phyloP scores from a whole-genome alignment of 2,113 vertebrate genomes.

The Propithecus coquereli region DNA sequence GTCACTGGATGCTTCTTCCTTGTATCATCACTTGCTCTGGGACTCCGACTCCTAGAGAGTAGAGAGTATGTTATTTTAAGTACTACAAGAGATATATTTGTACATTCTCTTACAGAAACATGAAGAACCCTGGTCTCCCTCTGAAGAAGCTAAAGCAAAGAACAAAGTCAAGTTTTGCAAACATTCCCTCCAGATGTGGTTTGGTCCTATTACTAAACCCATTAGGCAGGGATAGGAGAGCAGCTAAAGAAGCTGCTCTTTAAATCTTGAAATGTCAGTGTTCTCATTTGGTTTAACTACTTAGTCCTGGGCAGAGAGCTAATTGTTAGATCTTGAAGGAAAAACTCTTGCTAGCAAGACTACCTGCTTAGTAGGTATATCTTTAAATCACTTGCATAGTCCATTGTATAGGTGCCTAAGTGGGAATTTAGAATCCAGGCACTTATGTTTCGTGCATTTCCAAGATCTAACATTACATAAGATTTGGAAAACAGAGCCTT shows the following conservation, averaged over 20 bases:
- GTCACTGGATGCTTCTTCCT: not conserved
- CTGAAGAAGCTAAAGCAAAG: conserved; percentile 13
- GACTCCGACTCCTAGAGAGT: not conserved
- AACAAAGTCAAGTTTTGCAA: not conserved
- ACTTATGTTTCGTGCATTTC: not conserved
- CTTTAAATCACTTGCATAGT: not conserved
- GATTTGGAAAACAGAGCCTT: conserved; percentile 14
- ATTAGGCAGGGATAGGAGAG: not conserved
- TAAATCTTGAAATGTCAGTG: not conserved
- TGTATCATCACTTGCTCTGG: not conserved
- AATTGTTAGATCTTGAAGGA: not conserved
- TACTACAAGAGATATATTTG: not conserved
- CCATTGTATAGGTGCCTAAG: not conserved
- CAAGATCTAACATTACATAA: conserved; percentile 9
- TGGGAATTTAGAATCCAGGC: not conserved
- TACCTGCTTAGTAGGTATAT: not conserved
- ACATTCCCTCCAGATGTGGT: not conserved
- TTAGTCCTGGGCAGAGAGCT: not conserved
- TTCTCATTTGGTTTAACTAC: not conserved
- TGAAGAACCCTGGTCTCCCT: not conserved
- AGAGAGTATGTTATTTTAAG: not conserved
- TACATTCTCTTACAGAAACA: not conserved
- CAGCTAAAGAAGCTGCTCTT: not conserved
- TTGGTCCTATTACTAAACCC: not conserved
- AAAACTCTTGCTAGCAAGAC: not conserved